Evolutionary conservation across 1,140 invertebrate genomes (phyloP), one percentile per base, ranked within the genome.

Genomic region (Telenomus remus): DNA sequence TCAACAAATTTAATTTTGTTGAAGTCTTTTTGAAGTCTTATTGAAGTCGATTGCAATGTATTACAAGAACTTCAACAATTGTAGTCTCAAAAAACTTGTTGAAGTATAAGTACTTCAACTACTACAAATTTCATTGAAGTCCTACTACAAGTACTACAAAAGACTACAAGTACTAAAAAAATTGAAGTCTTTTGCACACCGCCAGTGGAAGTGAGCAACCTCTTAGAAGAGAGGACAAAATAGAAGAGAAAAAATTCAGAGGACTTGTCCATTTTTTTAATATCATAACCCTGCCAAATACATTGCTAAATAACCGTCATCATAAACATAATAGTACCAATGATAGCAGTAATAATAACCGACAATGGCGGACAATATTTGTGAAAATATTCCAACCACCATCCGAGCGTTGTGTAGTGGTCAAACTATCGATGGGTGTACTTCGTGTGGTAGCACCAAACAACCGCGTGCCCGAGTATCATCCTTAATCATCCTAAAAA

Each of bases 271-370:
- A 65, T 4, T 72, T 1, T 85, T 88, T 88, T 87, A 85, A 87
- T 87, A 80, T 87, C 82, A 85, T 86, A 87, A 87, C 87, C 87
- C 86, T 87, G 87, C 87, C 87, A 87, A 87, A 88, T 87, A 88
- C 85, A 88, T 84, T 87, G 84, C 85, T 88, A 87, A 85, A 81
- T 84, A 87, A 86, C 86, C 84, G 81, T 87, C 80, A 79, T 80
- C 79, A 83, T 84, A 80, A 81, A 79, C 78, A 72, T 82, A 80
- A 80, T 80, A 81, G 80, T 84, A 79, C 81, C 77, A 78, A 80
- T 83, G 78, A 81, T 79, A 81, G 78, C 66, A 72, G 73, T 81
- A 80, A 76, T 72, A 79, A 79, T 81, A 79, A 79, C 9, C 76
- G 70, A 81, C 78, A 71, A 65, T 80, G 74, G 73, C 68, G n/a